A percentile compares a stretch with the other conserved stretches of the same genome.
Evolutionary conservation across 92 coral and sea anemone species (phyloP).

Genomic region (Metridium senile): DNA sequence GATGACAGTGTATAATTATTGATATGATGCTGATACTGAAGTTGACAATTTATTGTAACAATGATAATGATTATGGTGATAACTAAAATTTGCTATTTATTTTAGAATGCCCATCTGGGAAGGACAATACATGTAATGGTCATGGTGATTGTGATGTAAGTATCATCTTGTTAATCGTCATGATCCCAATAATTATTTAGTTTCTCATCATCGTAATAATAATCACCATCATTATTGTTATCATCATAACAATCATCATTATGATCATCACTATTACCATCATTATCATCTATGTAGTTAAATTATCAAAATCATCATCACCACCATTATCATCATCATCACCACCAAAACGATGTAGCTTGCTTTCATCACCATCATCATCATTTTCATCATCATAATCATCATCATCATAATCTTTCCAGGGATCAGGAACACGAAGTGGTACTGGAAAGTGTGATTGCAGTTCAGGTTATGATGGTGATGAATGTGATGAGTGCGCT

Average conservation of each 20-base stretch:
- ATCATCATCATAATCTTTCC: background rate
- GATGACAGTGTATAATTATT: background rate
- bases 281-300: background rate
- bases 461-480: constrained; percentile 83
- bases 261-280: background rate
- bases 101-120: constrained; percentile 87
- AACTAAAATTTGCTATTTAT: no score
- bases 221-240: background rate
- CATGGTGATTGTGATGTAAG: constrained; percentile 88
- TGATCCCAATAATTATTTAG: background rate
- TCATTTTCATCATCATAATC: background rate
- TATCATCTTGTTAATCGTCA: background rate
- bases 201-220: background rate
- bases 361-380: background rate
- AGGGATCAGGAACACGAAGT: constrained; percentile 85
- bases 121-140: constrained; percentile 74
- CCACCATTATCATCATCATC: background rate
- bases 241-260: background rate
- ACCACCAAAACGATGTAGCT: no score
- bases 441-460: constrained; percentile 93
- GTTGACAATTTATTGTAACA: no score
- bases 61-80: no score
- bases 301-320: background rate
- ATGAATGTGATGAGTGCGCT: constrained; percentile 84
- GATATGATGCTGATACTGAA: background rate